Base-by-base conservation (phyloP, 2,888 invertebrate genomes). In the Melieria crassipennis region DNA sequence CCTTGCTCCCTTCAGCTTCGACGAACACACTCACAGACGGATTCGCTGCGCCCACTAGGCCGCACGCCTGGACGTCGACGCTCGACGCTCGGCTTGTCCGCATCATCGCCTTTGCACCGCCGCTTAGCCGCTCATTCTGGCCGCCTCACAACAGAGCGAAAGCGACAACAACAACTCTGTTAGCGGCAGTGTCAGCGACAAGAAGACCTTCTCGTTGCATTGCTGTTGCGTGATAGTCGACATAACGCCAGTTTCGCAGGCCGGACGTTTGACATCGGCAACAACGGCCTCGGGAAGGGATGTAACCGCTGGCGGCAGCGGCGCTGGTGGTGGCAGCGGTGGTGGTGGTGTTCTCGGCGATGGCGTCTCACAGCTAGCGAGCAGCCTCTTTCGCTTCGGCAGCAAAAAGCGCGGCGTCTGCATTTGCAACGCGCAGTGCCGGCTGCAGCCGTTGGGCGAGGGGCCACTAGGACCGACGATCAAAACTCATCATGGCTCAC, bases 171-270 rank as follows among this genome's bases (percentile, higher is more conserved):
- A 82, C 81, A 85, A 83, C 81, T 79, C 83, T 77, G 78, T 80
- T 82, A 79, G 79, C 79, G 81, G 81, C 81, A 81, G 82, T 81
- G 82, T 78, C 78, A 83, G 84, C 82, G 86, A 87, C 80, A 87
- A 86, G 79, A 87, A 87, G 80, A 82, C 87, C 84, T 85, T 87
- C 84, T 86, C 86, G 83, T 84, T 87, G 80, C 87, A 87, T 83
- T 87, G 87, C 83, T 87, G 87, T 86, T 87, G 87, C 85, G 87
- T 87, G 85, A 86, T 87, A 83, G 87, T 87, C 81, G 87, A 87
- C 84, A 87, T 87, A 83, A 87, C 87, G 80, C 87, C 87, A 80
- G 87, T 86, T 79, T 83, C 86, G 84, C 81, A 84, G 84, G 81
- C 85, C 84, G 83, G 83, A 83, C 85, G 84, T 79, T 79, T 85